Conservation (phyloP, 2,113 vertebrate genomes). For the Leuciscus idus region DNA sequence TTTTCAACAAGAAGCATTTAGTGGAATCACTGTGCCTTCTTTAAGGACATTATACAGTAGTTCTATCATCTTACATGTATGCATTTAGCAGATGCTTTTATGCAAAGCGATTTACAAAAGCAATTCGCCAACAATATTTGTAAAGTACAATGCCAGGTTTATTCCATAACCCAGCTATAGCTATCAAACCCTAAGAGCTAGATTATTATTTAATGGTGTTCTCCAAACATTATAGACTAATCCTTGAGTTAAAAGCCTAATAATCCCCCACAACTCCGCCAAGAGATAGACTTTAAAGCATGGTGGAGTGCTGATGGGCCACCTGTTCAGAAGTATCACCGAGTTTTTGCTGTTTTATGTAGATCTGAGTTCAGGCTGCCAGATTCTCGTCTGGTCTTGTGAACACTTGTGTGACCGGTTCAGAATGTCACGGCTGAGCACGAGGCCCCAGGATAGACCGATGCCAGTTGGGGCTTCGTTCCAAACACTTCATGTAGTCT, state of each 20-base stretch:
- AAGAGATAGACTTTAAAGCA: constrained; percentile 30
- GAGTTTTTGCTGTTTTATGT: background rate
- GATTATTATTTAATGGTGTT: background rate
- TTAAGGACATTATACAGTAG: background rate
- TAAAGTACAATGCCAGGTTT: too few species aligned
- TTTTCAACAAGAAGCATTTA: background rate
- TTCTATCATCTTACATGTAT: background rate
- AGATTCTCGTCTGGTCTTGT: constrained; percentile 20
- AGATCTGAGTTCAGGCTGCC: background rate
- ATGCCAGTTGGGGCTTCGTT: constrained; percentile 61
- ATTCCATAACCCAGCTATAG: too few species aligned
- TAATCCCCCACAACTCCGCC: constrained; percentile 5
- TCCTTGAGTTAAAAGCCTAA: constrained; percentile 3
- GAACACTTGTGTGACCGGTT: constrained; percentile 62
- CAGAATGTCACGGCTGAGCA: constrained; percentile 71
- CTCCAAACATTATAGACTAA: background rate
- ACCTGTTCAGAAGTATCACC: constrained; percentile 3
- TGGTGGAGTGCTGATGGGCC: background rate
- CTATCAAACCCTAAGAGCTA: background rate
- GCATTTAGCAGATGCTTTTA: too few species aligned
- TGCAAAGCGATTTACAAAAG: too few species aligned
- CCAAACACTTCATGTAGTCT: constrained; percentile 55
- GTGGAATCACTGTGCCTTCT: background rate
- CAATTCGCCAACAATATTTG: too few species aligned
- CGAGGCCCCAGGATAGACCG: constrained; percentile 46